These are phyloP conservation scores for Julus scanicus DNA, from an alignment of 2,888 invertebrate genomes.

Conservation along the genomic window DNA sequence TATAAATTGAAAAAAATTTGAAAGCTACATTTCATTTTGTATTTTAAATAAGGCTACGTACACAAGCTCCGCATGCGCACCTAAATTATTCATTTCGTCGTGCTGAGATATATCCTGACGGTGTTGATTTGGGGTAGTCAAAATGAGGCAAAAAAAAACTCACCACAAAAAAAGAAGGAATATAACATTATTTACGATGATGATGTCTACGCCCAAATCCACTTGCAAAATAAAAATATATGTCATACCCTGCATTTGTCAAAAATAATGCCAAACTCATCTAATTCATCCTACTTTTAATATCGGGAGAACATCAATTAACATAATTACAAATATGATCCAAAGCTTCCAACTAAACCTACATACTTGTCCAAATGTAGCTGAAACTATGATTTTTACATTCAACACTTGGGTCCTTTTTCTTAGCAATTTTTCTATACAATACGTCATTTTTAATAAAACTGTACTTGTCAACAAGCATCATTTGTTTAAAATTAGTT, in stretches of 20 bases:
- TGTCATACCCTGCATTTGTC: background rate
- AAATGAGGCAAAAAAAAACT: background rate
- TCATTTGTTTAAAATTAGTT: too few species aligned
- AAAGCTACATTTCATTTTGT: background rate
- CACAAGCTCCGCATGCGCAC: background rate
- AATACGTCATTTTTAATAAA: too few species aligned
- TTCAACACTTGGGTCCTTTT: too few species aligned
- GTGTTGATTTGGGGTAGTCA: background rate
- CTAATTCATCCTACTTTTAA: background rate
- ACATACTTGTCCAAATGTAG: too few species aligned
- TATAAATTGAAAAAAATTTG: background rate
- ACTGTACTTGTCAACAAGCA: too few species aligned
- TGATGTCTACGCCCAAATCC: background rate
- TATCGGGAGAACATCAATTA: too few species aligned
- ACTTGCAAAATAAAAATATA: background rate
- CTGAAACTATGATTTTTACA: too few species aligned
- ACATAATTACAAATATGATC: too few species aligned
- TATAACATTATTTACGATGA: background rate
- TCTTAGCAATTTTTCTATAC: too few species aligned
- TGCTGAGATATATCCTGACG: background rate
- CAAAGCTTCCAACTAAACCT: too few species aligned
- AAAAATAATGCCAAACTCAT: background rate
- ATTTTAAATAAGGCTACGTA: background rate
- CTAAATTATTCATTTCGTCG: slow-evolving; percentile 6
- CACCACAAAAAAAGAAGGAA: background rate